Evolutionary conservation across 2,113 vertebrate genomes (phyloP).

Genomic region (Hypanus sabinus): DNA sequence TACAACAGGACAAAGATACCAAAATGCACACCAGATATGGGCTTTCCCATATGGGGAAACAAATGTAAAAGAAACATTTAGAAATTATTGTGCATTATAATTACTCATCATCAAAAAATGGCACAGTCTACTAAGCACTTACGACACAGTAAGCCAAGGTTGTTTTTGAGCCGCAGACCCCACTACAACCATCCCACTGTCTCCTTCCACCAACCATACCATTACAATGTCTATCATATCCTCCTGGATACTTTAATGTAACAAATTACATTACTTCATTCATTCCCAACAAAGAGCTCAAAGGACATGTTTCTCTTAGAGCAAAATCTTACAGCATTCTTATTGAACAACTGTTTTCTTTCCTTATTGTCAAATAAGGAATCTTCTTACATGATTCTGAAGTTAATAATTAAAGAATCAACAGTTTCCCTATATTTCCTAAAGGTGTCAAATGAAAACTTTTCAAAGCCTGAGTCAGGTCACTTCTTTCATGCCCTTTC

Average conservation of each 20-base stretch:
- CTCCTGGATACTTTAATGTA: not conserved
- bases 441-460: slow-evolving; percentile 32
- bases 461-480: not conserved
- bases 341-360: not conserved
- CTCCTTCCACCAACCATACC: too few relatives aligned
- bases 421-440: not conserved
- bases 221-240: not conserved
- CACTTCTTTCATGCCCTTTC: not conserved
- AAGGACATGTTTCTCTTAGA: not conserved
- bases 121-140: not conserved
- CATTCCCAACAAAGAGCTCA: not conserved
- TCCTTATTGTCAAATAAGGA: not conserved
- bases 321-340: not conserved
- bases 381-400: not conserved
- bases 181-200: too few relatives aligned
- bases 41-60: not conserved
- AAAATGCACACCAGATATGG: not conserved
- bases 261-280: not conserved
- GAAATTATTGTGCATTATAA: not conserved
- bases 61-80: not conserved
- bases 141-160: not conserved
- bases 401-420: not conserved
- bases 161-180: not conserved
- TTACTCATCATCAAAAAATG: not conserved
- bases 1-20: not conserved